phyloP scores from a whole-genome alignment of 2,797 vertebrate genomes.

The Spinibarbus caldwelli region DNA sequence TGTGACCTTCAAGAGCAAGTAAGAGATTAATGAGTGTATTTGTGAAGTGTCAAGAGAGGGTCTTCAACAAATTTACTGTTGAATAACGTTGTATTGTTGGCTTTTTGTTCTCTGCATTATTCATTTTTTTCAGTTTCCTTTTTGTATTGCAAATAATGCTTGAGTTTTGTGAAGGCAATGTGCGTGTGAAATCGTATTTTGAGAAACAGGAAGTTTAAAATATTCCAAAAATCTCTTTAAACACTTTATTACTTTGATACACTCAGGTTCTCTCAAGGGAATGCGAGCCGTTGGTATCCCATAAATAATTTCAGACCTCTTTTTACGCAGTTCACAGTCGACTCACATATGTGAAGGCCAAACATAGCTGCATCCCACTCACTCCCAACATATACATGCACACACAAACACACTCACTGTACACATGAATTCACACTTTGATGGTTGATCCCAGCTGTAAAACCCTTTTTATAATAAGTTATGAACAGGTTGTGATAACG shows the following conservation, averaged over 20 bases:
- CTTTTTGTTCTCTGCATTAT: constrained; percentile 14
- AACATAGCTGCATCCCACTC: constrained; percentile 23
- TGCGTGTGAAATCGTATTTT: not conserved
- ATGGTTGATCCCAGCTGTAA: not conserved
- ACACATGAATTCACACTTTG: constrained; percentile 6
- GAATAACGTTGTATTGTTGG: constrained; percentile 1
- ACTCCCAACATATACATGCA: constrained; percentile 31
- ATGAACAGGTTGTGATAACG: not conserved
- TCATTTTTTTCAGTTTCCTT: not conserved
- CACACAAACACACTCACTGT: constrained; percentile 24
- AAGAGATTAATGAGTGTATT: constrained; percentile 36
- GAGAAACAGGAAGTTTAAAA: not conserved
- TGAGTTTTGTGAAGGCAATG: not conserved
- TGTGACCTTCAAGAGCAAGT: constrained; percentile 31
- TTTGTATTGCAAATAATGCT: constrained; percentile 4
- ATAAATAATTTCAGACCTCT: constrained; percentile 21
- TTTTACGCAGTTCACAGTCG: not conserved
- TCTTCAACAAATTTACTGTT: constrained; percentile 8
- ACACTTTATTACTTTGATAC: constrained; percentile 9
- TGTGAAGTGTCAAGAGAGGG: constrained; percentile 14
- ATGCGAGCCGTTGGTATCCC: not conserved
- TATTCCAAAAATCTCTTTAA: not conserved
- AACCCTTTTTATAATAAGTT: not conserved
- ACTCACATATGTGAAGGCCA: constrained; percentile 19
- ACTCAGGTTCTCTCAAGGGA: constrained; percentile 23